Conservation (phyloP, 2,113 vertebrate species). For the Malurus elegans region DNA sequence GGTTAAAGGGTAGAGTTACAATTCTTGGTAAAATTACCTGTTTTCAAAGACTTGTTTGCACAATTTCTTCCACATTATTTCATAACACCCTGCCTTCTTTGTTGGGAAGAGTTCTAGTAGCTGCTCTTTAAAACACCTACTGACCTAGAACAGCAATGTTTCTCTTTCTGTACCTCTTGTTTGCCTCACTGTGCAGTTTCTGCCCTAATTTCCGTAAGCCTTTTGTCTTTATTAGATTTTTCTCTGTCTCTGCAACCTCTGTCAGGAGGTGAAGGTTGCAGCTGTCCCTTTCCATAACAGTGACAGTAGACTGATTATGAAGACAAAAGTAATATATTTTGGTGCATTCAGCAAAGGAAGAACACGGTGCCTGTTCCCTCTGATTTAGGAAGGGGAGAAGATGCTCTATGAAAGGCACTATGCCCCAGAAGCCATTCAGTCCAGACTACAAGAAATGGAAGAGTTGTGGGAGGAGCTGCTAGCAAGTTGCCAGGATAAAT, state of each 20-base stretch:
- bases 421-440: conserved; percentile 73
- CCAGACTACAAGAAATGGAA: conserved; percentile 77
- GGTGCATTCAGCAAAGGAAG: background rate
- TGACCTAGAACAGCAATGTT: background rate
- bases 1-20: background rate
- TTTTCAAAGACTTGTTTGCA: background rate
- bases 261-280: background rate
- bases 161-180: background rate
- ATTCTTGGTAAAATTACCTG: background rate
- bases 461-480: conserved; percentile 81
- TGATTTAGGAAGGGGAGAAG: conserved; percentile 81
- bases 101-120: background rate
- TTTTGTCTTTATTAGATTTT: background rate
- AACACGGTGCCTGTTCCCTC: background rate
- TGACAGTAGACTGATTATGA: background rate
- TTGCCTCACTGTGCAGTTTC: background rate
- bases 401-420: conserved; percentile 71
- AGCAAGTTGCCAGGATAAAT: conserved; percentile 80
- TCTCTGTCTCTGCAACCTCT: background rate
- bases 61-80: background rate
- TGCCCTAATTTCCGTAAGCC: background rate
- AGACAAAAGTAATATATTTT: background rate
- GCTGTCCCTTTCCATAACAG: background rate
- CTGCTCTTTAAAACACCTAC: background rate
- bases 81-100: background rate